Evolutionary conservation across 1,140 invertebrate genomes (phyloP), one percentile per base, ranked within the genome.

Genomic region (Drosophila sp.): DNA sequence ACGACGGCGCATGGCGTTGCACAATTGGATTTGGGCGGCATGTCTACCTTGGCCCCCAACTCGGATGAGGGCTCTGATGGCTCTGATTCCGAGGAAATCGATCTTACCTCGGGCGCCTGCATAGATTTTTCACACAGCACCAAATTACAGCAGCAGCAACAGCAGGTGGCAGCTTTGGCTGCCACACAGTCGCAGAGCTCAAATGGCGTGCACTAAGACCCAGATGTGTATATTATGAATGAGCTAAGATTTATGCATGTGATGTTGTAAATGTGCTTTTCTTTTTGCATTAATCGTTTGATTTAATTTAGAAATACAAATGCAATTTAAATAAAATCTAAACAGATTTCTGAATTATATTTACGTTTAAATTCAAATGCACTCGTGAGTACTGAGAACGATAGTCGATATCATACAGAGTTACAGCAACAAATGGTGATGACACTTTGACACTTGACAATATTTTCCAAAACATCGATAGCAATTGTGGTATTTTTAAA

Each of bases 51-150:
- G 1, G 74, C 71, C 32, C 76, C 73, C 6, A 65, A 59, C 53
- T 89, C 83, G 1, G 83, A 89, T 38, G 83, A 89, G 16, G 84
- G 80, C 13, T 87, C 82, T 3, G 90, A 91, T 76, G 91, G 80
- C 36, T 92, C 91, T 1, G 91, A 92, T 74, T 92, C 91, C 11
- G 91, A 92, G 56, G 91, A 92, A 54, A 92, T 92, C 21, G 91
- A 92, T 77, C 71, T 92, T 25, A 92, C 91, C 2, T 92, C 91
- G 7, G 84, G 90, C 41, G 80, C 91, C 74, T 92, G 91, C 63
- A 91, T 92, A 53, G 91, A 92, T 69, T 92, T 92, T 56, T 92
- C 91, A 6, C 89, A 90, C 76, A 92, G 90, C 77, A 90, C 67
- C 63, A 83, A 87, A 63, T 51, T 84, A 41, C 81, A 83, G 14